Evolutionary conservation across 2,888 invertebrate species (phyloP).

Genomic region (Melipona beecheii): DNA sequence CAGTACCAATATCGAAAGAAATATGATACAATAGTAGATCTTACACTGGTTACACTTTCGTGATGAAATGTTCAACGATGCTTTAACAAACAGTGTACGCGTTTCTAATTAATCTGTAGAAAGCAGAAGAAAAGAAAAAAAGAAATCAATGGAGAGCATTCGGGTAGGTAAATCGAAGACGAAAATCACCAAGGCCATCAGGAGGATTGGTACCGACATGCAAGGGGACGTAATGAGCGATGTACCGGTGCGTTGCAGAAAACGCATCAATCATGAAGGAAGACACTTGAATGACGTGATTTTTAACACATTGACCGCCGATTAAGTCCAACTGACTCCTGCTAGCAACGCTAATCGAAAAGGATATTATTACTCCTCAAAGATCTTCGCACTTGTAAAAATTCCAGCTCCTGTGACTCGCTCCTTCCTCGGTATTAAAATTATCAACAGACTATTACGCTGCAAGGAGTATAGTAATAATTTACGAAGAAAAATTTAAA

Average conservation of each 20-base stretch:
- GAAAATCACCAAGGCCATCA: conserved; percentile 43
- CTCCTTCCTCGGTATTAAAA: too few relatives aligned
- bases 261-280: conserved; percentile 51
- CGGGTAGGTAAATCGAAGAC: conserved; percentile 23
- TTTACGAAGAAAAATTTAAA: too few relatives aligned
- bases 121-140: too few relatives aligned
- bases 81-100: neutral
- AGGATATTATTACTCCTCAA: neutral
- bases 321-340: conserved; percentile 23
- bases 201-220: conserved; percentile 43
- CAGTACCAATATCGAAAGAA: neutral
- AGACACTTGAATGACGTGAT: conserved; percentile 51
- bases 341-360: neutral
- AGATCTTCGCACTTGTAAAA: neutral
- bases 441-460: too few relatives aligned
- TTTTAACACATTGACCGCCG: conserved; percentile 31
- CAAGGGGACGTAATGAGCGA: conserved; percentile 54
- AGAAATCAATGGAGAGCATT: conserved; percentile 3
- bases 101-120: conserved; percentile 12
- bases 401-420: neutral
- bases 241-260: conserved; percentile 38
- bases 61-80: neutral
- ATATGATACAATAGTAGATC: neutral
- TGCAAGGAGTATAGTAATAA: too few relatives aligned
- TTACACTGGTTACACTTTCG: neutral